Percentiles rank a stretch among this genome's conserved stretches.
These are phyloP conservation scores for Syngnathus typhle DNA, from an alignment of 2,113 vertebrate genomes.

Conservation along the genomic window DNA sequence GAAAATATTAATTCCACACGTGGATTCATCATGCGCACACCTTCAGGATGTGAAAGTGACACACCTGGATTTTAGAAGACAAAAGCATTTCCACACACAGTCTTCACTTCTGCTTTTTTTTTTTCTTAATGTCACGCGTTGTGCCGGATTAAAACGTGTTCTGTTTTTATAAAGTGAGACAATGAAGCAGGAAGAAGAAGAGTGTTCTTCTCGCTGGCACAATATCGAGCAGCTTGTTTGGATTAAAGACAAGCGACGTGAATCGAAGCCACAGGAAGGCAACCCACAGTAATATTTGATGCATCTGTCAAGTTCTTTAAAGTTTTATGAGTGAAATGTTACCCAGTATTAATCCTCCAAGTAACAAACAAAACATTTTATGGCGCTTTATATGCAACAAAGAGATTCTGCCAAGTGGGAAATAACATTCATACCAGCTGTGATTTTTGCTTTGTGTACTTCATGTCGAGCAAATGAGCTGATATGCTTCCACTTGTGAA, in stretches of 20 bases:
- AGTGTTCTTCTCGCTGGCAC: conserved; percentile 28
- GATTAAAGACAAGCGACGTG: conserved; percentile 13
- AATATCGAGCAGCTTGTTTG: conserved; percentile 21
- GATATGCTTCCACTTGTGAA: background rate
- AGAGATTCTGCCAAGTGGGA: background rate
- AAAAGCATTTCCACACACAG: conserved; percentile 15
- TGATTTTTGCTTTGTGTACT: background rate
- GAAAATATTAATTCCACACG: too few species aligned
- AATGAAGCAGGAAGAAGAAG: conserved; percentile 11
- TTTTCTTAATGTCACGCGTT: background rate
- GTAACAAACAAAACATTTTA: too few species aligned
- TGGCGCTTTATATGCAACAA: background rate
- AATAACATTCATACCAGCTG: background rate
- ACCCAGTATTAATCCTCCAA: background rate
- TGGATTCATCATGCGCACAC: conserved; percentile 1
- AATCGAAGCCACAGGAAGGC: background rate
- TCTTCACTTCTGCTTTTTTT: background rate
- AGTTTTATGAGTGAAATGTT: background rate
- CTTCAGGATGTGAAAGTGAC: conserved; percentile 25
- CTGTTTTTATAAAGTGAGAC: background rate
- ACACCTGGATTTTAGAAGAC: conserved; percentile 41
- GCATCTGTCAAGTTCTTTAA: conserved; percentile 1
- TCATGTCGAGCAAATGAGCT: background rate
- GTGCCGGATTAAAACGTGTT: conserved; percentile 13
- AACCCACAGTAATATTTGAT: conserved; percentile 5